Evolutionary conservation across 1,140 invertebrate species (phyloP).

Genomic region (Battus philenor): DNA sequence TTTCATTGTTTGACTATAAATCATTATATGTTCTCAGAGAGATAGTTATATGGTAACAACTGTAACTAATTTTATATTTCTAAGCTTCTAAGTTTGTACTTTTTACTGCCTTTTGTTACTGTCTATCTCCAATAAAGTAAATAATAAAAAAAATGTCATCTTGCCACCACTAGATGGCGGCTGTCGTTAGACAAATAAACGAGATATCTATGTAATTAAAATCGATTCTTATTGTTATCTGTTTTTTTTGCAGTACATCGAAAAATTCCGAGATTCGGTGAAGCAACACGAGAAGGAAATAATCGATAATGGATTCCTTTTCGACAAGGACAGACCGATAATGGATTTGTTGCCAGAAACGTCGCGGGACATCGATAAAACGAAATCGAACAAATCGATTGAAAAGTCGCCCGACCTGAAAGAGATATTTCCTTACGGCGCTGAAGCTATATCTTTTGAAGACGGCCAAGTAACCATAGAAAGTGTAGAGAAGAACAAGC

Average conservation of each 20-base stretch:
- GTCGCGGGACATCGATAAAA: conserved; percentile 16
- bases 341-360: conserved; percentile 40
- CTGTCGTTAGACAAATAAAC: too few species aligned
- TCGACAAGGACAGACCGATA: conserved; percentile 37
- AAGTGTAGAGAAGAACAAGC: conserved; percentile 61
- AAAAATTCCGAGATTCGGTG: conserved; percentile 63
- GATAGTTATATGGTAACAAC: too few species aligned
- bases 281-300: conserved; percentile 52
- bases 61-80: too few species aligned
- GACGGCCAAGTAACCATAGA: conserved; percentile 45
- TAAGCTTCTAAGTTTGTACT: too few species aligned
- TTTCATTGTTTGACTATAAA: too few species aligned
- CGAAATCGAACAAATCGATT: conserved; percentile 14
- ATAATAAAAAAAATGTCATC: too few species aligned
- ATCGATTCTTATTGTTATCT: not conserved
- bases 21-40: too few species aligned
- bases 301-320: conserved; percentile 43
- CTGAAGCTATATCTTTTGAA: conserved; percentile 23
- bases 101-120: too few species aligned
- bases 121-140: too few species aligned
- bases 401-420: conserved; percentile 19
- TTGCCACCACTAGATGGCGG: too few species aligned
- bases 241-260: conserved; percentile 48
- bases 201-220: not conserved
- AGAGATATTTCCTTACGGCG: conserved; percentile 54